These are phyloP conservation scores for Phyllotis vaccarum DNA, from an alignment of 2,797 vertebrate genomes.

Conservation along the genomic window DNA sequence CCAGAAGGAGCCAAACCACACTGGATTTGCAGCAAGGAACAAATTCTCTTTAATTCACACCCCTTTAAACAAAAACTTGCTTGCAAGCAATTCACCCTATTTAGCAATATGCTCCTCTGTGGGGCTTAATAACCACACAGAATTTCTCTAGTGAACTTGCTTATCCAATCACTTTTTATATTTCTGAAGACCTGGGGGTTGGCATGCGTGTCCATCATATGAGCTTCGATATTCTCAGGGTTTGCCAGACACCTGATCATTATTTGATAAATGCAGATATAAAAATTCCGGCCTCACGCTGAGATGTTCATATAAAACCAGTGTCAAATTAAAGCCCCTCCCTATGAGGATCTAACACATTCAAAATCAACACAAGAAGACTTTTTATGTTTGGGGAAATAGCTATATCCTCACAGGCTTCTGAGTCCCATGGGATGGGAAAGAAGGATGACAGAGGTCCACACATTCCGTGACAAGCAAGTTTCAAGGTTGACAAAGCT, in stretches of 20 bases:
- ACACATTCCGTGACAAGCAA: accelerated
- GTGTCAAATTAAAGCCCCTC: neutral
- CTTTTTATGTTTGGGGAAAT: neutral
- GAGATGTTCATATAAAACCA: neutral
- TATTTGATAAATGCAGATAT: neutral
- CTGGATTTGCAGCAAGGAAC: neutral
- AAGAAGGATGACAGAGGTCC: neutral
- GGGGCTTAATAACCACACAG: neutral
- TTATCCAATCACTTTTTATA: neutral
- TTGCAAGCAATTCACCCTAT: neutral
- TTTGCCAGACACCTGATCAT: neutral
- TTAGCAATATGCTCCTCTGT: neutral
- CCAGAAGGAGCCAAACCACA: too few relatives aligned
- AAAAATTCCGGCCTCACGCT: neutral
- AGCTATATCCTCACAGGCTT: too few relatives aligned
- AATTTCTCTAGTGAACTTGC: neutral
- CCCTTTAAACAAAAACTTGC: neutral
- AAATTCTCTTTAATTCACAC: neutral
- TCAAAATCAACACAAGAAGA: neutral
- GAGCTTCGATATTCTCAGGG: neutral
- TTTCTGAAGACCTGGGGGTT: neutral
- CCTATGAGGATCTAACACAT: neutral
- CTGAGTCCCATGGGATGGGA: neutral
- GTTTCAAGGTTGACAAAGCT: neutral
- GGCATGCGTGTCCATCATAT: accelerated